Evolutionary conservation across 2,797 vertebrate species (phyloP).

Genomic region (Pitangus sulphuratus): DNA sequence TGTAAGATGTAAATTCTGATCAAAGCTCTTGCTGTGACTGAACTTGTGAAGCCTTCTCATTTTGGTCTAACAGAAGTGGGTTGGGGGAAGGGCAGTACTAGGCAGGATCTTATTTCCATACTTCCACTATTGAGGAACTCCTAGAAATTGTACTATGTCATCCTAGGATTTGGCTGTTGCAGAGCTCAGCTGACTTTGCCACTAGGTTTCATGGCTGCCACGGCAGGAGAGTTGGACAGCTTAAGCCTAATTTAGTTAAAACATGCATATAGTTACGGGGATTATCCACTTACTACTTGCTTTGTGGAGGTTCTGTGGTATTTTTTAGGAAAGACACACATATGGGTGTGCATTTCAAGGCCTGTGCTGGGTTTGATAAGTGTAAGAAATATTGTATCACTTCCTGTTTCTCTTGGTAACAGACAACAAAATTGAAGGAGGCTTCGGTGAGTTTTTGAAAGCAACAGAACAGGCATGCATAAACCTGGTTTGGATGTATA

Average conservation of each 20-base stretch:
- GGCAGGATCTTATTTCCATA: not conserved
- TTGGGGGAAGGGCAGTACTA: not conserved
- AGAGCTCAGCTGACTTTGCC: too few species aligned
- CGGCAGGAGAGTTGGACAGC: not conserved
- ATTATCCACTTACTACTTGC: not conserved
- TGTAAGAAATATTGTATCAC: not conserved
- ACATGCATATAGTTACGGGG: not conserved
- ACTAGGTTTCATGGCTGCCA: too few species aligned
- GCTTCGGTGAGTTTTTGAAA: not conserved
- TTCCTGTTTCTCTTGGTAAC: not conserved
- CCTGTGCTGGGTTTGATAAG: not conserved
- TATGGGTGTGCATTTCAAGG: not conserved
- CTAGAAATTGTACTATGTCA: not conserved
- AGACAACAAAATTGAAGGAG: not conserved
- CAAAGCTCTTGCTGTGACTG: not conserved
- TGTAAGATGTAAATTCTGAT: too few species aligned
- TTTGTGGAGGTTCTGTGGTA: not conserved
- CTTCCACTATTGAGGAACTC: not conserved
- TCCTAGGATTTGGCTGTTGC: not conserved
- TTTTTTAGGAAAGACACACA: accelerated
- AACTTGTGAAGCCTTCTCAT: not conserved
- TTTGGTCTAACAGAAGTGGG: not conserved
- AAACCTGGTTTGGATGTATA: not conserved
- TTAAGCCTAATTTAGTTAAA: not conserved
- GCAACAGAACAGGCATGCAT: not conserved